Evolutionary conservation across 2,888 invertebrate genomes (phyloP).

Genomic region (Hypolimnas misippus): DNA sequence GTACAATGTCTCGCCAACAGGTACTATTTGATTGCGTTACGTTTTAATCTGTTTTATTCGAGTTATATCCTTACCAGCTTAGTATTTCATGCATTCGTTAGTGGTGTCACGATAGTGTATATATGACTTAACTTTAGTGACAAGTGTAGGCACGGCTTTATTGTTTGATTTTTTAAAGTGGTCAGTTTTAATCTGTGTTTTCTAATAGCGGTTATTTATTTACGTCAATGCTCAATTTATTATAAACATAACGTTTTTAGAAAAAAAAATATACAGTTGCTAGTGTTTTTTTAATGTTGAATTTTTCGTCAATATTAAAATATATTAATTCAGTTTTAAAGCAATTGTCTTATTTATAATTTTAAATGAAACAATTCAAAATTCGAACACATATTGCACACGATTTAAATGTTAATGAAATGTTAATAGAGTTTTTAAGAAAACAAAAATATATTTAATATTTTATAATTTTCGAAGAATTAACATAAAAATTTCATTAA

Average conservation of each 20-base stretch:
- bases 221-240: no score
- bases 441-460: neutral
- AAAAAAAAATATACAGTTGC: neutral
- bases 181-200: no score
- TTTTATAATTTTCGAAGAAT: neutral
- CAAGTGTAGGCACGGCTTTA: neutral
- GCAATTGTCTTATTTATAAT: neutral
- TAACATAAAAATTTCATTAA: neutral
- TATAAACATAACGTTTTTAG: no score
- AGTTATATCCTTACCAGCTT: conserved; percentile 9
- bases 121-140: conserved; percentile 5
- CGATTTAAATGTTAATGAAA: neutral
- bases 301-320: neutral
- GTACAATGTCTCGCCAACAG: conserved; percentile 23
- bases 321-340: neutral
- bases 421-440: neutral
- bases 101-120: conserved; percentile 1
- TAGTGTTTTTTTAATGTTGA: neutral
- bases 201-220: no score
- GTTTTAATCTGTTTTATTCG: conserved; percentile 17
- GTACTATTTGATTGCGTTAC: conserved; percentile 29
- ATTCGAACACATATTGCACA: neutral
- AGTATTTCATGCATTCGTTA: conserved; percentile 14
- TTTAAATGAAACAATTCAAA: neutral
- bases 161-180: neutral